Evolutionary conservation across 2,113 vertebrate species (phyloP), one percentile per base, ranked within the genome.

Genomic region (Cromileptes altivelis): DNA sequence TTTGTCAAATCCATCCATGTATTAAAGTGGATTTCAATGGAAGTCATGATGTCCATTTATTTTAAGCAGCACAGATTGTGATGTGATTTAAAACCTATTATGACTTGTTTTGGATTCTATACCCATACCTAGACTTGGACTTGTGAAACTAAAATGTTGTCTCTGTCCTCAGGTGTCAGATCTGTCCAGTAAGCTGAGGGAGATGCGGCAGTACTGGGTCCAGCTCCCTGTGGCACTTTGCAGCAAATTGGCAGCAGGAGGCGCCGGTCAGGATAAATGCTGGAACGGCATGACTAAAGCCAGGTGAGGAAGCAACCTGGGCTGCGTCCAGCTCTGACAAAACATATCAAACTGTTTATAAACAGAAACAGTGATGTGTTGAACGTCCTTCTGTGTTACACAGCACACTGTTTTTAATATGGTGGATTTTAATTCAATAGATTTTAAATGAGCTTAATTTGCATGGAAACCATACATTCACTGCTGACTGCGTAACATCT

Each of bases 211-310:
- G 55, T 97, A 97, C 93, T 99, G 98, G 98, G 81, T 96, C 85
- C 93, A 96, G 82, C 96, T 99, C 6, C 97, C 97, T 0, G 50
- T 94, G 18, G 93, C 86, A 0, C 94, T 99, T 21, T 99, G 98
- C 91, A 95, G 91, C 85, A 98, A 93, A 91, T 49, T 97, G 78
- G 94, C 96, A 64, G 90, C 95, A 84, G 96, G 95, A 62, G 14
- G 93, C 0, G 71, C 67, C 0, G 93, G 82, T 0, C 96, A 97
- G 0, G 97, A 98, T 68, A 97, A 95, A 85, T 99, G 98, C 86
- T 99, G 98, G 98, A 99, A 99, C 0, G 97, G 98, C 67, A 96
- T 97, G 73, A 94, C 95, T 75, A 97, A 94, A 94, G 96, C 95
- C 90, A 97, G 97, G 98, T 98, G 93, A 84, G 87, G 0, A 53